Percentiles rank a stretch among this genome's conserved stretches.
These are phyloP conservation scores for Anolis apletophallus DNA, from an alignment of 2,797 vertebrate genomes.

Conservation along the genomic window DNA sequence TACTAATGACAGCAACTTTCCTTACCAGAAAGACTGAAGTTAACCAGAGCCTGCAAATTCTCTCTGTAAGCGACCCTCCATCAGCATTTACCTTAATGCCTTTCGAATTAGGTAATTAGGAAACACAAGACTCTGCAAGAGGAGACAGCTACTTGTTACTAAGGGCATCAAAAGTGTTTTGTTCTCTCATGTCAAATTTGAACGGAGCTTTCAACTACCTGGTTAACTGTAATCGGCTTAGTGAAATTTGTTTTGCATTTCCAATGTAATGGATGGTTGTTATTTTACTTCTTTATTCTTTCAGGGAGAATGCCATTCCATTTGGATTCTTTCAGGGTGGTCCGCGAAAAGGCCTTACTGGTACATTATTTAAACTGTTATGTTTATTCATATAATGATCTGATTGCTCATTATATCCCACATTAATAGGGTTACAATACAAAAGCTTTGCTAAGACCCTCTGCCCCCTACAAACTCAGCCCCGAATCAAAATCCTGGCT, in stretches of 20 bases:
- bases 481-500: too few species aligned
- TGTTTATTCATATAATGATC: too few species aligned
- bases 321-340: too few species aligned
- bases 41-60: slow-evolving; percentile 46
- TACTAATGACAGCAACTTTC: not conserved
- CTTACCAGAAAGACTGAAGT: accelerated
- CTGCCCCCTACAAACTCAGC: too few species aligned
- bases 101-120: slow-evolving; percentile 71
- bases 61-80: slow-evolving; percentile 37
- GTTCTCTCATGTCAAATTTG: slow-evolving; percentile 64
- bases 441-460: too few species aligned
- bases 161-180: slow-evolving; percentile 61
- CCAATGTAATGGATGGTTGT: slow-evolving; percentile 63
- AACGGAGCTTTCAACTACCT: slow-evolving; percentile 66
- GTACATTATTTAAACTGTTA: too few species aligned
- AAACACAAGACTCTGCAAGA: slow-evolving; percentile 67
- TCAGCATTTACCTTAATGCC: slow-evolving; percentile 63
- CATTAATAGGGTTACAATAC: too few species aligned
- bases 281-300: slow-evolving; percentile 36
- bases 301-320: slow-evolving; percentile 47
- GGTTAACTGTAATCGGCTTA: slow-evolving; percentile 70
- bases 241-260: slow-evolving; percentile 71
- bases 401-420: too few species aligned
- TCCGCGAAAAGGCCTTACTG: too few species aligned
- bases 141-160: slow-evolving; percentile 54